Evolutionary conservation across 1,140 invertebrate species (phyloP).

Genomic region (Cephus cinctus): DNA sequence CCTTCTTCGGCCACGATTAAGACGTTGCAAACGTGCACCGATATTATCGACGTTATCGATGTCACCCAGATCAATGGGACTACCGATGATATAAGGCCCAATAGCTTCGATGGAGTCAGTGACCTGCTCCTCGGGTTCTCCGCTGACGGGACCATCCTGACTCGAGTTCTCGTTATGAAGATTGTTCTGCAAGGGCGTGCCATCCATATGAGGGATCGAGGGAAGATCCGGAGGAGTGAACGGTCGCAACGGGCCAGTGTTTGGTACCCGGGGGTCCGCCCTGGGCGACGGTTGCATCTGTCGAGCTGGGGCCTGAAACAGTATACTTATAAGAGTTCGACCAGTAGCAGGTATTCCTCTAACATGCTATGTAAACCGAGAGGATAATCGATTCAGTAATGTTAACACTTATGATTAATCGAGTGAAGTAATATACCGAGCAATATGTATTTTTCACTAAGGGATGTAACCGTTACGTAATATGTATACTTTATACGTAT

Average conservation of each 20-base stretch:
- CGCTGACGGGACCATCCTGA: conserved; percentile 25
- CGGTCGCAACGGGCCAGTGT: conserved; percentile 35
- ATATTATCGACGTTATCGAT: conserved; percentile 54
- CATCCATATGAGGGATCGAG: conserved; percentile 54
- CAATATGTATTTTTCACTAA: too few relatives aligned
- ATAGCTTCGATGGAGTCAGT: conserved; percentile 15
- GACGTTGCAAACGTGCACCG: conserved; percentile 32
- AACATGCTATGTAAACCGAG: too few relatives aligned
- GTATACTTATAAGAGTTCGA: too few relatives aligned
- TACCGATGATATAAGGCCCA: conserved; percentile 52
- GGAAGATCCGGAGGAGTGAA: conserved; percentile 50
- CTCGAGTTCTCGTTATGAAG: conserved; percentile 9
- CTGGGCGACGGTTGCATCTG: conserved; percentile 48
- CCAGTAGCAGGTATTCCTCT: too few relatives aligned
- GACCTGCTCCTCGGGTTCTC: not conserved
- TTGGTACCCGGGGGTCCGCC: conserved; percentile 42
- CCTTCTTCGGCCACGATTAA: conserved; percentile 24
- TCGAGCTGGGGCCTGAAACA: conserved; percentile 44
- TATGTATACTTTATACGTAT: too few relatives aligned
- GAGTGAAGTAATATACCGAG: too few relatives aligned
- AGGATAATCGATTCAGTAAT: too few relatives aligned
- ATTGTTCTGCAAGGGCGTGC: conserved; percentile 24
- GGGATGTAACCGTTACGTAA: too few relatives aligned
- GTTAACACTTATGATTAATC: too few relatives aligned
- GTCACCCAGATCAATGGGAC: conserved; percentile 48